These are phyloP conservation scores for Eubucco bourcierii DNA, from an alignment of 2,113 vertebrate genomes.

Conservation along the genomic window DNA sequence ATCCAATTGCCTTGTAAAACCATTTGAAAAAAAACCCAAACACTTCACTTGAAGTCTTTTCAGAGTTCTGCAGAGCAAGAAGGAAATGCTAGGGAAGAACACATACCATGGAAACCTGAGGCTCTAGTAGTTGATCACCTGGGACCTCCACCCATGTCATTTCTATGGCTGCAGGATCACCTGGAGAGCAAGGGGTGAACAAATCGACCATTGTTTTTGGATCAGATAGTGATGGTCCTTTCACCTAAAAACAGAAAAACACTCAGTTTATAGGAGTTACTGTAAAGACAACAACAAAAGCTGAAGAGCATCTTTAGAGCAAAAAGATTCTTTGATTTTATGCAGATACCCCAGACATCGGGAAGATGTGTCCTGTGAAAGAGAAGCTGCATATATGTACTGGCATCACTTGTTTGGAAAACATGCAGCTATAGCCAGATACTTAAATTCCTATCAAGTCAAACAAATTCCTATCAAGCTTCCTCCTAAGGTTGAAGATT, in stretches of 20 bases:
- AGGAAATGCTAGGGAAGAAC: not conserved
- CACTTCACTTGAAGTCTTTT: not conserved
- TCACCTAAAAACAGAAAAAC: constrained; percentile 75
- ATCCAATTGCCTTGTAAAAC: not conserved
- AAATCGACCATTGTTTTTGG: constrained; percentile 80
- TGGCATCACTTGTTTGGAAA: not conserved
- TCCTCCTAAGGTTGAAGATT: not conserved
- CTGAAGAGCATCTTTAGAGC: not conserved
- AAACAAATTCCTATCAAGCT: not conserved
- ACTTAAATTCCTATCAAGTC: not conserved
- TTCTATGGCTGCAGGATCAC: constrained; percentile 86
- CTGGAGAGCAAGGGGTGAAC: constrained; percentile 93
- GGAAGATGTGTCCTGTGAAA: not conserved
- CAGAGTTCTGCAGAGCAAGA: not conserved
- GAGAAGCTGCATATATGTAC: not conserved
- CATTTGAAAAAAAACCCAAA: not conserved
- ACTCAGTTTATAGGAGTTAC: not conserved
- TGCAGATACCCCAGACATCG: not conserved
- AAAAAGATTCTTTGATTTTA: not conserved
- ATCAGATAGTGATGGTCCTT: constrained; percentile 82
- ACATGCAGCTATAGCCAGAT: not conserved
- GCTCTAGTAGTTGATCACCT: constrained; percentile 91
- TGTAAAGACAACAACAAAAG: not conserved
- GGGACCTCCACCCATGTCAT: constrained; percentile 98
- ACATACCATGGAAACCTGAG: constrained; percentile 89